phyloP scores from a whole-genome alignment of 2,113 vertebrate species.

The Rhinoderma darwinii region DNA sequence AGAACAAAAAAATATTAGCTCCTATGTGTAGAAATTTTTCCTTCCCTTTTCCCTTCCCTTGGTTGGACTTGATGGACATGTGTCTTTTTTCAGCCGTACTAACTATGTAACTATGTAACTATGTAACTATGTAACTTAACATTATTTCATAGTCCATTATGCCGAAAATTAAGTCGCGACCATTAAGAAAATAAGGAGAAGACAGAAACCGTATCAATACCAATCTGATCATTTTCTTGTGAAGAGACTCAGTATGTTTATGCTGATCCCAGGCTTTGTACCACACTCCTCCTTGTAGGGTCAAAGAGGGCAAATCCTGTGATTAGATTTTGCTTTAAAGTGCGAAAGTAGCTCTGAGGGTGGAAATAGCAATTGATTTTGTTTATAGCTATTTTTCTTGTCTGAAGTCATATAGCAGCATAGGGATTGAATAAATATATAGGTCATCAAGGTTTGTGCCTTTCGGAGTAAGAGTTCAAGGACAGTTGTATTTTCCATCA shows the following conservation, averaged over 20 bases:
- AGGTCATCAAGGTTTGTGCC: constrained; percentile 7
- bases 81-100: too few species aligned
- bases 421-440: constrained; percentile 33
- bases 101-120: too few species aligned
- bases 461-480: constrained; percentile 35
- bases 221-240: constrained; percentile 2
- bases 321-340: constrained; percentile 54
- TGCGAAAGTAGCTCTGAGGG: constrained; percentile 39
- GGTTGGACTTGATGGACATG: too few species aligned
- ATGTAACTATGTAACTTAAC: too few species aligned
- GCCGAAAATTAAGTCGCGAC: not conserved
- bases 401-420: constrained; percentile 44
- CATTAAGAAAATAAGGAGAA: not conserved
- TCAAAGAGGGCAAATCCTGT: constrained; percentile 47
- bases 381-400: constrained; percentile 58
- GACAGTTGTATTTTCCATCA: constrained; percentile 27
- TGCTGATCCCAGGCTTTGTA: constrained; percentile 26
- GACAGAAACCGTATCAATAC: not conserved
- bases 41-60: too few species aligned
- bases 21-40: too few species aligned
- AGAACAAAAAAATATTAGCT: too few species aligned
- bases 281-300: constrained; percentile 21
- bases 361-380: constrained; percentile 59
- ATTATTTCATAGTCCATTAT: not conserved
- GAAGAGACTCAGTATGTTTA: not conserved